Percentiles rank a stretch among this genome's conserved stretches.
These are phyloP conservation scores for Hypolimnas misippus DNA, from an alignment of 2,888 invertebrate species.

Conservation along the genomic window DNA sequence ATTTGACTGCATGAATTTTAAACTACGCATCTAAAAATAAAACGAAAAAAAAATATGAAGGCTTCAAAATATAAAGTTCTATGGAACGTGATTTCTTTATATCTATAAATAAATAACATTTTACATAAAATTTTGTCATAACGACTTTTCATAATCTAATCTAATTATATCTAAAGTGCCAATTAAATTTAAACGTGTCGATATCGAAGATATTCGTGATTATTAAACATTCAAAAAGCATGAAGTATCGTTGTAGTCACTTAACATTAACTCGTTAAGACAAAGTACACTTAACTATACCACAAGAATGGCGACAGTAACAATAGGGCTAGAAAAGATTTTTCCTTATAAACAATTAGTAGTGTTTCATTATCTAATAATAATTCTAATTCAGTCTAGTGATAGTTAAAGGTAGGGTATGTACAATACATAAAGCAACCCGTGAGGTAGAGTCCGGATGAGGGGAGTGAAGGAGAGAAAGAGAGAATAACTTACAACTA, in stretches of 20 bases:
- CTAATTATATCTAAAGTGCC: constrained; percentile 67
- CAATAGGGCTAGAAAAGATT: constrained; percentile 52
- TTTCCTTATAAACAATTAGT: constrained; percentile 57
- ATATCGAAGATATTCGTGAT: constrained; percentile 61
- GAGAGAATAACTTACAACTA: constrained; percentile 29
- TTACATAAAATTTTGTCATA: constrained; percentile 50
- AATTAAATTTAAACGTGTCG: constrained; percentile 73
- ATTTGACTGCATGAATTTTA: constrained; percentile 84
- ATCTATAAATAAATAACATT: constrained; percentile 52
- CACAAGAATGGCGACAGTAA: constrained; percentile 49
- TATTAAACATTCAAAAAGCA: constrained; percentile 62
- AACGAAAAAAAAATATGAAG: constrained; percentile 51
- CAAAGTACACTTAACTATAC: constrained; percentile 36
- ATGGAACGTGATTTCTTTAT: constrained; percentile 31
- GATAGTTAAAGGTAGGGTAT: constrained; percentile 68
- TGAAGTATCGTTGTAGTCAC: constrained; percentile 75
- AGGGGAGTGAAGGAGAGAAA: constrained; percentile 19
- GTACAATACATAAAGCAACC: constrained; percentile 53
- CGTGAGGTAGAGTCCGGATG: constrained; percentile 61
- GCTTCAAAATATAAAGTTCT: constrained; percentile 28
- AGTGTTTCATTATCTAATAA: constrained; percentile 63
- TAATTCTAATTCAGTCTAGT: constrained; percentile 81
- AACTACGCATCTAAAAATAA: constrained; percentile 54
- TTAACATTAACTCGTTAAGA: constrained; percentile 52
- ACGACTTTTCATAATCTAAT: constrained; percentile 62